phyloP scores from a whole-genome alignment of 2,888 invertebrate genomes.

The Andrena flavipes region DNA sequence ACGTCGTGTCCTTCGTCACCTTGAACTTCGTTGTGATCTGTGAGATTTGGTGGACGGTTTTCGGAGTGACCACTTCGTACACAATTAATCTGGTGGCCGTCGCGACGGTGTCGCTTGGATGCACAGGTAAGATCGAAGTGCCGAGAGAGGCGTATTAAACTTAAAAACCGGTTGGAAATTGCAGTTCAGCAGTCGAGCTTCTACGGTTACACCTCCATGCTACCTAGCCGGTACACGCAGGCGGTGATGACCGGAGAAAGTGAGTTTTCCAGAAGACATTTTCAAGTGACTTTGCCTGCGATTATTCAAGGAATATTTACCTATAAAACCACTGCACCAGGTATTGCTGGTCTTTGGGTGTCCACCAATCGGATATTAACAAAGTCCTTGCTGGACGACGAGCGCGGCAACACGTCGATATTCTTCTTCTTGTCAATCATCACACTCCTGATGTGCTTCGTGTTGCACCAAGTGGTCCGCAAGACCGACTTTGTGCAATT shows the following conservation, averaged over 20 bases:
- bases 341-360: slow-evolving; percentile 94
- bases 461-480: slow-evolving; percentile 91
- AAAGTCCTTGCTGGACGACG: slow-evolving; percentile 91
- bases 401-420: slow-evolving; percentile 93
- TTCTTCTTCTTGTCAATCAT: slow-evolving; percentile 94
- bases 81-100: slow-evolving; percentile 93
- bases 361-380: slow-evolving; percentile 94
- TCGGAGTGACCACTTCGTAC: slow-evolving; percentile 92
- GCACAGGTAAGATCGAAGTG: slow-evolving; percentile 87
- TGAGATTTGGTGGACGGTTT: slow-evolving; percentile 94
- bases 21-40: slow-evolving; percentile 93
- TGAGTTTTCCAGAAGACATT: slow-evolving; percentile 83
- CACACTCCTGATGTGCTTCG: slow-evolving; percentile 91
- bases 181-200: slow-evolving; percentile 96
- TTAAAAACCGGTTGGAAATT: slow-evolving; percentile 44
- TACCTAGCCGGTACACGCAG: slow-evolving; percentile 95
- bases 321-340: slow-evolving; percentile 84
- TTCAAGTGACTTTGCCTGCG: not conserved
- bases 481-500: slow-evolving; percentile 93
- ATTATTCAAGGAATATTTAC: not conserved
- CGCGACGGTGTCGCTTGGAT: slow-evolving; percentile 94
- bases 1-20: slow-evolving; percentile 92
- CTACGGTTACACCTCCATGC: slow-evolving; percentile 96
- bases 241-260: slow-evolving; percentile 98
- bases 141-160: not conserved